A percentile compares a stretch with the other conserved stretches of the same genome.
These are phyloP conservation scores for Quadriops clusia DNA, from an alignment of 2,888 invertebrate species.

Conservation along the genomic window DNA sequence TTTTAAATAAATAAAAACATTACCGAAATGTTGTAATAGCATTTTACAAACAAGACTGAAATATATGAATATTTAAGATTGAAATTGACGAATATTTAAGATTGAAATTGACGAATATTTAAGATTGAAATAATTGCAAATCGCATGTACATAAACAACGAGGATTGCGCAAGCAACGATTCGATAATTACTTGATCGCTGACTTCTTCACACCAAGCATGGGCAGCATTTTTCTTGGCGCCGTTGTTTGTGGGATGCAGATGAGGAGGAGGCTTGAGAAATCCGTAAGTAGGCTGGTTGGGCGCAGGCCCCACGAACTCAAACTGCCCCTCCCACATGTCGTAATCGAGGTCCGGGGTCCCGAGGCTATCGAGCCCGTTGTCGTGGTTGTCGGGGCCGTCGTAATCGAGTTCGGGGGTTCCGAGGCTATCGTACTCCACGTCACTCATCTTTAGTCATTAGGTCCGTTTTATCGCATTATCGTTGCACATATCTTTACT, in stretches of 20 bases:
- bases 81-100: too few species aligned
- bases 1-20: too few species aligned
- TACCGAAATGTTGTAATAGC: too few species aligned
- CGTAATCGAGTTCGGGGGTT: conserved; percentile 45
- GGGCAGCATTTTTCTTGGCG: conserved; percentile 44
- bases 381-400: conserved; percentile 62
- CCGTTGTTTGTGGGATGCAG: conserved; percentile 35
- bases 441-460: conserved; percentile 36
- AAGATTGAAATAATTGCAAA: too few species aligned
- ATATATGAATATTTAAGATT: too few species aligned
- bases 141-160: too few species aligned
- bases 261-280: conserved; percentile 20
- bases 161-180: too few species aligned
- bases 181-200: conserved; percentile 53
- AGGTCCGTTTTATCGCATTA: too few species aligned
- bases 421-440: conserved; percentile 35
- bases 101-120: too few species aligned
- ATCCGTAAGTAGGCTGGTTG: conserved; percentile 20
- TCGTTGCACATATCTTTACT: too few species aligned
- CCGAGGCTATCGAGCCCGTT: conserved; percentile 86
- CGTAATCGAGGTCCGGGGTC: conserved; percentile 62
- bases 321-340: conserved; percentile 84
- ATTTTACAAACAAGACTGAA: too few species aligned
- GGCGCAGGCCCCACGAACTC: conserved; percentile 58
- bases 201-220: conserved; percentile 48